Base-by-base conservation (phyloP, 2,797 vertebrate species). In the Danio tinwini region DNA sequence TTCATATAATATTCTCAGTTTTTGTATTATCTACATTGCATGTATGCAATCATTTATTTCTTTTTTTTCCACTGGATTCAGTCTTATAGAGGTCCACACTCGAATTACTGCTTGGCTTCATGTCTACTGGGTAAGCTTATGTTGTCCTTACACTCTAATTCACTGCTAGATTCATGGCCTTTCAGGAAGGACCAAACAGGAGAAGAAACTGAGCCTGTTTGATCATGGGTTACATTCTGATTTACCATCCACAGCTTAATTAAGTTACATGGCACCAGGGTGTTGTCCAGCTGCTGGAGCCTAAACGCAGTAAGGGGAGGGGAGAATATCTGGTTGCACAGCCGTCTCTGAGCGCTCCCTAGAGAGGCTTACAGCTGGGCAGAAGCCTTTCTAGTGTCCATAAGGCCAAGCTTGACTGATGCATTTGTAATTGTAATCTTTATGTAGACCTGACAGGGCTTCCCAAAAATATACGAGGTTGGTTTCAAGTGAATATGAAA, bases 201-300 rank as follows among this genome's bases (percentile, higher is more conserved):
- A 77, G 61, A 58, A 86, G 88, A 87, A 92, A 91, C 88, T 88
- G 88, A 90, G 89, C 87, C 84, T 84, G 89, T 92, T 89, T 93
- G 91, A 94, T 93, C 92, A 93, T 88, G 88, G 89, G 82, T 93
- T 93, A 92, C 89, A 89, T 83, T 68, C 88, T 93, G 93, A 94
- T 94, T 94, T 94, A 94, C 91, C 91, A 90, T 91, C 91, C 85
- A 87, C 88, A 91, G 80, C 93, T 94, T 94, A 94, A 94, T 94
- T 93, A 93, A 93, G 89, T 90, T 86, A 85, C 80, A 91, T 90
- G 86, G 86, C 87, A 83, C 89, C 86, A 83, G 87, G 90, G 89
- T 88, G 77, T 81, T 84, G 88, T 87, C 90, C 90, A 89, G 87
- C 82, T 83, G 71, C 78, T 81, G n/a, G 53, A 52, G 74, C 69